Percentiles rank a stretch among this genome's conserved stretches.
Evolutionary conservation across 2,797 vertebrate species (phyloP).

Genomic region (Acipenser oxyrinchus): DNA sequence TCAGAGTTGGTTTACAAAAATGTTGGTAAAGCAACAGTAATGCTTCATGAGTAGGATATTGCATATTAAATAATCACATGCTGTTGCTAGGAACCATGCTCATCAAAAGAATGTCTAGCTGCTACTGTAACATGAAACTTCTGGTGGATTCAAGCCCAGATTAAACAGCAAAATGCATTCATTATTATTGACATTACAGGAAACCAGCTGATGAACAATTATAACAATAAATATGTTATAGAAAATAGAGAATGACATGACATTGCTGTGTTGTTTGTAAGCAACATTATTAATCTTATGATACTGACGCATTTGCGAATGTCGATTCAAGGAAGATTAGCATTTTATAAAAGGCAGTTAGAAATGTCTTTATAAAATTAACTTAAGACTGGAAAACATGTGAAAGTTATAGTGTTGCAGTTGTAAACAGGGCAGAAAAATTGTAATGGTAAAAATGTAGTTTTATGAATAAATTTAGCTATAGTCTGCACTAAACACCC

Average conservation of each 20-base stretch:
- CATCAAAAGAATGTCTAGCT: no score
- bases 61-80: no score
- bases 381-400: conserved; percentile 6
- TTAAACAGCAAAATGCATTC: conserved; percentile 25
- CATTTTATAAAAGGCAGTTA: neutral
- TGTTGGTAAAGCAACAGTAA: no score
- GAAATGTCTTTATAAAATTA: conserved; percentile 7
- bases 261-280: conserved; percentile 62
- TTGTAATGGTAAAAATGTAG: no score
- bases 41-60: no score
- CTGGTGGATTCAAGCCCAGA: neutral
- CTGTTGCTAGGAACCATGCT: no score
- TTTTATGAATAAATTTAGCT: no score
- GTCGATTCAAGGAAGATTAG: neutral
- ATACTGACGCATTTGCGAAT: conserved; percentile 45
- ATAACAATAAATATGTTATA: conserved; percentile 47
- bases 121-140: no score
- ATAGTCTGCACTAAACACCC: no score
- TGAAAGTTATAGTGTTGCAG: no score
- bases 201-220: conserved; percentile 28
- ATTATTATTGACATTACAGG: conserved; percentile 16
- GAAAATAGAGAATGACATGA: conserved; percentile 54
- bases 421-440: no score
- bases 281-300: conserved; percentile 56
- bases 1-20: no score